A percentile compares a stretch with the other conserved stretches of the same genome.
Evolutionary conservation across 1,140 invertebrate species (phyloP).

Genomic region (Drosophila burlai): DNA sequence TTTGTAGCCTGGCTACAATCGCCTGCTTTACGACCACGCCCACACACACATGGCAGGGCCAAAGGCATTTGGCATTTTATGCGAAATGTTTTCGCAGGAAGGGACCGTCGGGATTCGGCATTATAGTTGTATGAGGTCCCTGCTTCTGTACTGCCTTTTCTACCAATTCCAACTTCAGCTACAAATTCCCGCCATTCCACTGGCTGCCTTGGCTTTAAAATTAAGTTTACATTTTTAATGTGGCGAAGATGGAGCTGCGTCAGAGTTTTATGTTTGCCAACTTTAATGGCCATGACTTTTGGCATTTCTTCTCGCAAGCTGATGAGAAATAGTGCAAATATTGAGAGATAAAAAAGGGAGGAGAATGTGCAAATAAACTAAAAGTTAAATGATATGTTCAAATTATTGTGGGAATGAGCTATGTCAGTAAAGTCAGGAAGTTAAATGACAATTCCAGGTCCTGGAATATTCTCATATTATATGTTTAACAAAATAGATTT

Average conservation of each 20-base stretch:
- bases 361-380: constrained; percentile 34
- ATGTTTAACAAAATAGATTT: not conserved
- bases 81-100: constrained; percentile 69
- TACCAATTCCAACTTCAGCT: constrained; percentile 42
- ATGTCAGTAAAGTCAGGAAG: not conserved
- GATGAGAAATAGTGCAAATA: constrained; percentile 34
- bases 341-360: constrained; percentile 13
- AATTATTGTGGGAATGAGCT: not conserved
- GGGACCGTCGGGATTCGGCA: constrained; percentile 54
- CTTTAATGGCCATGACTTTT: constrained; percentile 65
- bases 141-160: constrained; percentile 3
- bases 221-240: constrained; percentile 79
- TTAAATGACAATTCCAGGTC: not conserved
- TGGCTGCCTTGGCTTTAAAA: constrained; percentile 60
- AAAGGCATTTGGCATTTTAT: constrained; percentile 77
- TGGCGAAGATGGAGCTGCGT: constrained; percentile 32
- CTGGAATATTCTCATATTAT: not conserved
- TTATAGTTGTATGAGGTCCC: constrained; percentile 54
- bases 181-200: constrained; percentile 34
- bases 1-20: constrained; percentile 67
- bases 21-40: constrained; percentile 71
- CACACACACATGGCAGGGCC: constrained; percentile 42
- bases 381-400: constrained; percentile 30
- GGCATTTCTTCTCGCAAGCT: constrained; percentile 15
- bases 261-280: constrained; percentile 63